Evolutionary conservation across 2,113 vertebrate species (phyloP).

Genomic region (Cepphus grylle): DNA sequence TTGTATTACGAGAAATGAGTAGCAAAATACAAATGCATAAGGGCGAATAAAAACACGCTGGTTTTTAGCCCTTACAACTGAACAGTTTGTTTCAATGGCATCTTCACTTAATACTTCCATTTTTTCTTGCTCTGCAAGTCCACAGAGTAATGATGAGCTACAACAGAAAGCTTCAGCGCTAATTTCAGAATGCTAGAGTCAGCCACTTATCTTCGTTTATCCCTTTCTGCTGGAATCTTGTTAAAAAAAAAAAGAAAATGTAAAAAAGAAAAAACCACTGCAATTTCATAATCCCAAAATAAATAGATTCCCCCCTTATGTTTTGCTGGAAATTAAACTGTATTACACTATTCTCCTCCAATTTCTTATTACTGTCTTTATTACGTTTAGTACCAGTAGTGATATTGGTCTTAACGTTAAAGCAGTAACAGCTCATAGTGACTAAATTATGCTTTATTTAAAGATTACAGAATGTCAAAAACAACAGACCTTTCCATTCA

Average conservation of each 20-base stretch:
- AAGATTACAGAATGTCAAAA: neutral
- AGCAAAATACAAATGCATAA: neutral
- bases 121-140: conserved; percentile 21
- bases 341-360: neutral
- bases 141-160: neutral
- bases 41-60: neutral
- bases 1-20: neutral
- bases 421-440: neutral
- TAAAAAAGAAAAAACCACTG: neutral
- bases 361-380: neutral
- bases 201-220: conserved; percentile 55
- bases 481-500: neutral
- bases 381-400: neutral
- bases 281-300: conserved; percentile 15
- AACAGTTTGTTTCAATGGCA: conserved; percentile 14
- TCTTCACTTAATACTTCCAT: conserved; percentile 19
- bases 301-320: neutral
- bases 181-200: conserved; percentile 47
- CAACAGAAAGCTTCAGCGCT: neutral
- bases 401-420: neutral
- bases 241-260: neutral
- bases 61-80: neutral
- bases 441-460: neutral
- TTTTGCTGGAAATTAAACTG: conserved; percentile 24
- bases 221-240: neutral